A percentile compares a stretch with the other conserved stretches of the same genome.
Evolutionary conservation across 2,888 invertebrate genomes (phyloP).

Genomic region (Tetanocera ferruginea): DNA sequence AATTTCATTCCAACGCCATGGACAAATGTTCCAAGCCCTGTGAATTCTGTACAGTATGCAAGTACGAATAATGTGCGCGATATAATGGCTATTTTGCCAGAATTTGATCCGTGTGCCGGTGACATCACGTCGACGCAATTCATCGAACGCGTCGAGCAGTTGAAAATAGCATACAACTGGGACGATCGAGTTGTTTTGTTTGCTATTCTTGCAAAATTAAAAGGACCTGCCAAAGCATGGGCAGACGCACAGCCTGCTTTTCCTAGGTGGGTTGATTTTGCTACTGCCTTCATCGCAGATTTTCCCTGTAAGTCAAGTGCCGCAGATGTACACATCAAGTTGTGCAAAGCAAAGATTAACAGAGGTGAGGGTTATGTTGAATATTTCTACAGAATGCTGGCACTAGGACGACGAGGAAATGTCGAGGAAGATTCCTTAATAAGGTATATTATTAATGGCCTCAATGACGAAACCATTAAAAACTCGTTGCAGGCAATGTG

Average conservation of each 20-base stretch:
- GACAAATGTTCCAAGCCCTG: background rate
- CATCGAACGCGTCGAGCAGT: background rate
- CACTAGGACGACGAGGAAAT: background rate
- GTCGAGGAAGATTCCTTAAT: background rate
- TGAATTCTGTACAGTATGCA: background rate
- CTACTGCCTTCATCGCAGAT: too few relatives aligned
- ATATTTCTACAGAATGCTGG: background rate
- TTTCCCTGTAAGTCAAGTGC: too few relatives aligned
- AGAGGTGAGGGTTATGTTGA: background rate
- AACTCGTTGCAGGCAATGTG: background rate
- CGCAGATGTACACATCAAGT: too few relatives aligned
- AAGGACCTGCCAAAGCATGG: too few relatives aligned
- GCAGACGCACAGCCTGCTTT: too few relatives aligned
- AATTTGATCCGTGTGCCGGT: background rate
- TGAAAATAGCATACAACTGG: too few relatives aligned
- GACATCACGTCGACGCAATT: background rate
- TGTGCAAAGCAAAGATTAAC: too few relatives aligned
- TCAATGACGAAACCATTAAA: background rate
- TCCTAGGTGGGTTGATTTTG: too few relatives aligned
- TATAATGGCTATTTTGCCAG: background rate
- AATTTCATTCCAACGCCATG: too few relatives aligned
- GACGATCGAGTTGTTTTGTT: too few relatives aligned
- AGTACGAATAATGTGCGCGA: background rate
- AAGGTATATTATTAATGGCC: background rate
- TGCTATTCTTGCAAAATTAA: too few relatives aligned